Conservation (phyloP, 2,797 vertebrate genomes). For the Fratercula arctica region DNA sequence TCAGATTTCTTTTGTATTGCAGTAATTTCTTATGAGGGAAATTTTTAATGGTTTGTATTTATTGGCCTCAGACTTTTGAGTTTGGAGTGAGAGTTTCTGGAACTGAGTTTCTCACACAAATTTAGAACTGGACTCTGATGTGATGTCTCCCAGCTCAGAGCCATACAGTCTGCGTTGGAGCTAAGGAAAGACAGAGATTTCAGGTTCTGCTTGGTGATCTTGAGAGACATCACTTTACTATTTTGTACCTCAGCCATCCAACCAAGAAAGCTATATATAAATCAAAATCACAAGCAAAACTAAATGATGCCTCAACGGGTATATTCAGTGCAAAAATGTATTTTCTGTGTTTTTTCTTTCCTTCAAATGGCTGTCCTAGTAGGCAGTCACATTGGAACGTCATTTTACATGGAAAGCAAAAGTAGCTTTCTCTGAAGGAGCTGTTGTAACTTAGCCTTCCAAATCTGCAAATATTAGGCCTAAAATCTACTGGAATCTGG, state of each 20-base stretch:
- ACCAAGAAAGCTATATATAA: not conserved
- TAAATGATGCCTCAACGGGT: not conserved
- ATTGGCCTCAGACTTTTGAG: not conserved
- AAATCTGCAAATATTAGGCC: constrained; percentile 6
- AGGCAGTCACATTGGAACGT: not conserved
- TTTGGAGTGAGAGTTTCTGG: not conserved
- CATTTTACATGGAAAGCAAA: constrained; percentile 31
- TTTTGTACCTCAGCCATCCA: not conserved
- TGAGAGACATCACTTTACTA: not conserved
- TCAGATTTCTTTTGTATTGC: not conserved
- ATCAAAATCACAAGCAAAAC: not conserved
- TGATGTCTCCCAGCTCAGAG: not conserved
- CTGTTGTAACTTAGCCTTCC: constrained; percentile 8
- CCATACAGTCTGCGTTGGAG: not conserved
- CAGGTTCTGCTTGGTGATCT: not conserved
- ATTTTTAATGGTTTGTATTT: not conserved
- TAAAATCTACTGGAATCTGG: constrained; percentile 15
- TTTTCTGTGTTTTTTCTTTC: constrained; percentile 22
- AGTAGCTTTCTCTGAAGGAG: not conserved
- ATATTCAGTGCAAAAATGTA: not conserved
- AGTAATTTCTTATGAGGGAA: not conserved
- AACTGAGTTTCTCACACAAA: not conserved
- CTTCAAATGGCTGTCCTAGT: not conserved
- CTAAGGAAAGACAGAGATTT: not conserved
- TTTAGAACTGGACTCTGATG: not conserved